Evolutionary conservation across 2,113 vertebrate genomes (phyloP).

Genomic region (Esox niger): DNA sequence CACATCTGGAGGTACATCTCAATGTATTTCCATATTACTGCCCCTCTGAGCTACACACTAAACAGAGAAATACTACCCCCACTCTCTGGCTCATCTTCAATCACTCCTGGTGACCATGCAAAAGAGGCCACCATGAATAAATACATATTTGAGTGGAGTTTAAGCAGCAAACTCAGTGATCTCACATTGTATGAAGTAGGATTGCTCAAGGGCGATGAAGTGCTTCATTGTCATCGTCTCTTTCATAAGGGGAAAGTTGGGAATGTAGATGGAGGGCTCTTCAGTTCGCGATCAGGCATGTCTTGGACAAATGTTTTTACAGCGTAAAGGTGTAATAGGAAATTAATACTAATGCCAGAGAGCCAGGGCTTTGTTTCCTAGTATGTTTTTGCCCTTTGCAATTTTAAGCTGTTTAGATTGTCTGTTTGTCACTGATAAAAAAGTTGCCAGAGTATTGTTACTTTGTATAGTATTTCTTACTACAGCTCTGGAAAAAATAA

Average conservation of each 20-base stretch:
- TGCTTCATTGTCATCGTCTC: neutral
- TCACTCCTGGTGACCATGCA: slow-evolving; percentile 47
- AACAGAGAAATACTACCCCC: slow-evolving; percentile 18
- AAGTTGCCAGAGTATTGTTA: no score
- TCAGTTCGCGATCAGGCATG: neutral
- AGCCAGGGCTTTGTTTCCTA: no score
- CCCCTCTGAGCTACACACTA: slow-evolving; percentile 34
- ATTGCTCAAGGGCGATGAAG: slow-evolving; percentile 18
- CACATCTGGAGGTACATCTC: slow-evolving; percentile 35
- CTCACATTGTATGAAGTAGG: neutral
- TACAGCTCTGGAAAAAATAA: no score
- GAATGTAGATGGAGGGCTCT: neutral
- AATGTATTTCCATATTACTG: slow-evolving; percentile 50
- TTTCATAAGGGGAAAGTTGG: neutral
- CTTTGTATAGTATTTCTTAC: no score
- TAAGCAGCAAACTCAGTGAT: slow-evolving; percentile 46
- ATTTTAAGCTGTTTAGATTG: no score
- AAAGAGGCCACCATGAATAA: slow-evolving; percentile 54
- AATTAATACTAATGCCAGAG: no score
- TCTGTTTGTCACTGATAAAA: no score
- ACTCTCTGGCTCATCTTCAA: slow-evolving; percentile 33
- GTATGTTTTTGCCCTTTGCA: no score
- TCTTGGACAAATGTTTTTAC: neutral
- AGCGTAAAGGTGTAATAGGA: neutral
- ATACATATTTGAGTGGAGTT: slow-evolving; percentile 47